Evolutionary conservation across 2,113 vertebrate genomes (phyloP).

Genomic region (Pachypanchax playfairii): DNA sequence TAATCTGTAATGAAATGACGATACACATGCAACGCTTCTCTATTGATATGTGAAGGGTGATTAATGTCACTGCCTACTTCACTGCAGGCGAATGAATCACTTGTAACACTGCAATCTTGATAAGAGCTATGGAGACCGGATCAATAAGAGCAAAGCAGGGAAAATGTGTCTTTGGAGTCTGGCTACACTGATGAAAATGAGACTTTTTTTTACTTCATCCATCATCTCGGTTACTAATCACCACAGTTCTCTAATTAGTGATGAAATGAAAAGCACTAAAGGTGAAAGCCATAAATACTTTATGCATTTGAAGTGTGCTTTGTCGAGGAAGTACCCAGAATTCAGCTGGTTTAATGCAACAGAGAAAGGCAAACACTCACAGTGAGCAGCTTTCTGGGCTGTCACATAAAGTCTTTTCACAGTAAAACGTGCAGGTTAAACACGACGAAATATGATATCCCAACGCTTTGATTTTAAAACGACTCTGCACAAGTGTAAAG

Average conservation of each 20-base stretch:
- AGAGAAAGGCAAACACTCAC: slow-evolving; percentile 2
- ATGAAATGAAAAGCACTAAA: slow-evolving; percentile 36
- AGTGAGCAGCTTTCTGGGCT: slow-evolving; percentile 21
- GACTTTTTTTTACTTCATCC: slow-evolving; percentile 56
- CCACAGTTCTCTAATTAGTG: slow-evolving; percentile 55
- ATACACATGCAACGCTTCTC: slow-evolving; percentile 46
- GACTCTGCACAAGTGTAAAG: not conserved
- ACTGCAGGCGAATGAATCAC: slow-evolving; percentile 68
- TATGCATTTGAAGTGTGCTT: slow-evolving; percentile 28
- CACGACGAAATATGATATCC: slow-evolving; percentile 15
- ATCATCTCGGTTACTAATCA: slow-evolving; percentile 62
- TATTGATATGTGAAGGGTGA: slow-evolving; percentile 70
- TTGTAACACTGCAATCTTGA: slow-evolving; percentile 73
- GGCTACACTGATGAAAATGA: slow-evolving; percentile 68
- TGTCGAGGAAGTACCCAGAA: slow-evolving; percentile 10
- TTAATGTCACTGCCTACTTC: slow-evolving; percentile 69
- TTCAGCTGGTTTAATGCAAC: slow-evolving; percentile 23
- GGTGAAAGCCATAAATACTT: slow-evolving; percentile 41
- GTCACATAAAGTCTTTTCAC: slow-evolving; percentile 47
- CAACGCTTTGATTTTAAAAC: slow-evolving; percentile 4
- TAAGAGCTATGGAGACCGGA: slow-evolving; percentile 73
- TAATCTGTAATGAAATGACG: slow-evolving; percentile 55
- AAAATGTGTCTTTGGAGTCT: slow-evolving; percentile 62
- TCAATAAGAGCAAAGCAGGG: slow-evolving; percentile 69
- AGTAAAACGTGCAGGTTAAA: slow-evolving; percentile 32